Evolutionary conservation across 2,888 invertebrate species (phyloP).

Genomic region (Euphydryas editha): DNA sequence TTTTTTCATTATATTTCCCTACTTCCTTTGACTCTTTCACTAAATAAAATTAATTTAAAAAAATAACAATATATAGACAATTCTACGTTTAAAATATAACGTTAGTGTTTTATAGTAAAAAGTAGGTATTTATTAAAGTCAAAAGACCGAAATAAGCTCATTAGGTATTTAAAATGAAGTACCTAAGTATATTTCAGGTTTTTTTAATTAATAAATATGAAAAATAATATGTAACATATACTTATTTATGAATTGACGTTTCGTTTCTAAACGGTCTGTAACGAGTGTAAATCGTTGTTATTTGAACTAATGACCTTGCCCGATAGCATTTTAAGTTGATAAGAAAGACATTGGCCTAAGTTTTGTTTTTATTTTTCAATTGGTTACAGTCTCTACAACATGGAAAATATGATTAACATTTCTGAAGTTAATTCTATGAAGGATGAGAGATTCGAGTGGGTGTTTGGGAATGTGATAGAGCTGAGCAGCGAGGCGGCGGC

Average conservation of each 20-base stretch:
- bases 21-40: too few relatives aligned
- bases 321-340: conserved; percentile 24
- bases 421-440: conserved; percentile 81
- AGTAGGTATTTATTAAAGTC: too few relatives aligned
- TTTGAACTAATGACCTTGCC: conserved; percentile 45
- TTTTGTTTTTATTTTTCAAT: conserved; percentile 1
- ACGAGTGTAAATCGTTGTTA: conserved; percentile 14
- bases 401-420: conserved; percentile 52
- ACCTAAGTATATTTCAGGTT: too few relatives aligned
- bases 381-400: neutral
- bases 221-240: too few relatives aligned
- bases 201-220: too few relatives aligned
- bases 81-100: too few relatives aligned
- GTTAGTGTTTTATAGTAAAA: too few relatives aligned
- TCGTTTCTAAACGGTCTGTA: neutral
- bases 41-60: too few relatives aligned
- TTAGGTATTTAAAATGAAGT: too few relatives aligned
- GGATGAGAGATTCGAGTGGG: conserved; percentile 79
- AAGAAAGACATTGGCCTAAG: conserved; percentile 9
- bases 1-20: too few relatives aligned
- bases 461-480: conserved; percentile 86
- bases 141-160: too few relatives aligned
- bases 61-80: too few relatives aligned
- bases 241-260: neutral
- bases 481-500: conserved; percentile 81